Conservation (phyloP, 2,113 vertebrate species). For the Mystacornis crossleyi region DNA sequence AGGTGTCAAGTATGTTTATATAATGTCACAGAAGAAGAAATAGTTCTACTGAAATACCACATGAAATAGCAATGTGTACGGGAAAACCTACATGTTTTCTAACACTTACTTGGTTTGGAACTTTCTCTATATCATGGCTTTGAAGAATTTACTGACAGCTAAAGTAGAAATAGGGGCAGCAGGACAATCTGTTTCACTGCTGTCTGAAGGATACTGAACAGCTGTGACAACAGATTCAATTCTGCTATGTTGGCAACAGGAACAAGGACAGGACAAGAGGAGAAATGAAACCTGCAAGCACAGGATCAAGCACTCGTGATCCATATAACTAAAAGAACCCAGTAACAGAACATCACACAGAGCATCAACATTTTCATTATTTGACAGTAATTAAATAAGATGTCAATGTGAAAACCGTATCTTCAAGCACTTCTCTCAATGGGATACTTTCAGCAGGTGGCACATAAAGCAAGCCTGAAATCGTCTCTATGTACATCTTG, state of each 20-base stretch:
- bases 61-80: background rate
- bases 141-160: background rate
- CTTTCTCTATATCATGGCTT: background rate
- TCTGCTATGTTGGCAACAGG: background rate
- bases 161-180: background rate
- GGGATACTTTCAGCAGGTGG: background rate
- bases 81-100: background rate
- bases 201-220: background rate
- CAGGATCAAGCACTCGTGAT: background rate
- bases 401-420: background rate
- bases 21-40: background rate
- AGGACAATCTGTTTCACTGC: background rate
- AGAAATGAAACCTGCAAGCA: background rate
- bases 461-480: background rate
- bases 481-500: accelerated
- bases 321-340: background rate
- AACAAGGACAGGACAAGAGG: background rate
- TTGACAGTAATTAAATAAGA: background rate
- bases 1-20: background rate
- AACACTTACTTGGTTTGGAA: background rate
- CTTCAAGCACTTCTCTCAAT: background rate
- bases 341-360: background rate
- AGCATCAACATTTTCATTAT: background rate
- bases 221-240: background rate
- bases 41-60: background rate